These are phyloP conservation scores for Tridacna gigas DNA, from an alignment of 2,888 invertebrate genomes.

Conservation along the genomic window DNA sequence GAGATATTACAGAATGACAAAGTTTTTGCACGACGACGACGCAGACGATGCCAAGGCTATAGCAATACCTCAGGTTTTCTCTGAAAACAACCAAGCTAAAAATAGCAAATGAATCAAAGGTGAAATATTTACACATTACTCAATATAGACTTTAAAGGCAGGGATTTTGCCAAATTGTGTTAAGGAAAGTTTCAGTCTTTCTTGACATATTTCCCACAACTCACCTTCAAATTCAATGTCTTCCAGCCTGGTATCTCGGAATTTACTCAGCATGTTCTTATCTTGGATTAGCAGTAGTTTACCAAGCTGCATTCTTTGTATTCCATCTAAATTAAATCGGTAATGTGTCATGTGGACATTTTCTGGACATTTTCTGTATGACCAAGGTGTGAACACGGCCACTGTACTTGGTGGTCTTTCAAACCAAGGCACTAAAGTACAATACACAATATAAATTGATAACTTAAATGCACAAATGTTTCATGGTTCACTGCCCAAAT, in stretches of 20 bases:
- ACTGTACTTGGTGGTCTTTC: constrained; percentile 34
- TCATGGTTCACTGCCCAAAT: background rate
- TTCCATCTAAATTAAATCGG: constrained; percentile 33
- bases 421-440: constrained; percentile 41
- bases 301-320: constrained; percentile 41
- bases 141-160: background rate
- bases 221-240: constrained; percentile 36
- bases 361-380: constrained; percentile 37
- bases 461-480: background rate
- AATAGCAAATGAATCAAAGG: background rate
- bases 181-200: background rate
- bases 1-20: too few species aligned
- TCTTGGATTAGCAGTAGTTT: constrained; percentile 36
- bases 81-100: too few species aligned
- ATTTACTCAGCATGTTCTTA: constrained; percentile 27
- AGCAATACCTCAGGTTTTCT: too few species aligned
- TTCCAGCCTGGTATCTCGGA: constrained; percentile 8
- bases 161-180: constrained; percentile 2
- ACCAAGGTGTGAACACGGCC: constrained; percentile 35
- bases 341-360: constrained; percentile 34
- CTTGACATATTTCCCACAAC: constrained; percentile 1
- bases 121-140: constrained; percentile 5
- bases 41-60: too few species aligned
- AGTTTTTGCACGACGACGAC: too few species aligned
- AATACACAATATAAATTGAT: constrained; percentile 7